Conservation (phyloP, 2,113 vertebrate genomes). For the Malurus elegans region DNA sequence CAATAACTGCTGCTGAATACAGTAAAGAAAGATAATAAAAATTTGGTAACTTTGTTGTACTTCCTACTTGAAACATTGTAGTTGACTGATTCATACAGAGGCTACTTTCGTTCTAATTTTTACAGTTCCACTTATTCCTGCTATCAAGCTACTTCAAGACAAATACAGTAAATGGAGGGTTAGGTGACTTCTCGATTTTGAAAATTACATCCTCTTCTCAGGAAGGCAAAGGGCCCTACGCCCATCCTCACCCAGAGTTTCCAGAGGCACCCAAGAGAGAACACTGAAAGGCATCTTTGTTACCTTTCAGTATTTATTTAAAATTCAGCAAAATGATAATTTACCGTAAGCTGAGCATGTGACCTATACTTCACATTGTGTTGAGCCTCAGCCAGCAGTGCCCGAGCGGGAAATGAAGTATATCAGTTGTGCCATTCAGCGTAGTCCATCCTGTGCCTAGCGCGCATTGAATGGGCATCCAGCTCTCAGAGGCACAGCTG, state of each 20-base stretch:
- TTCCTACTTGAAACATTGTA: background rate
- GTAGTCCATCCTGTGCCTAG: background rate
- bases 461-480: fast-evolving
- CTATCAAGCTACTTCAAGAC: background rate
- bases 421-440: background rate
- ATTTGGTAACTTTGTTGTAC: background rate
- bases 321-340: background rate
- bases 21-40: background rate
- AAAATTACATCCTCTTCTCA: background rate
- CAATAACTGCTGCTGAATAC: background rate
- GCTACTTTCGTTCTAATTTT: background rate
- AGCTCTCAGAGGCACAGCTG: background rate
- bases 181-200: background rate
- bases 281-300: background rate
- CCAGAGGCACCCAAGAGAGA: background rate
- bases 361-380: background rate
- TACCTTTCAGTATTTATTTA: background rate
- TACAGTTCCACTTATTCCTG: background rate
- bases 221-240: background rate
- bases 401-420: background rate
- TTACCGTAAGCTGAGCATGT: background rate
- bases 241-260: background rate
- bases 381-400: background rate
- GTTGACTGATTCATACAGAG: background rate
- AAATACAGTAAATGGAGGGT: background rate